Evolutionary conservation across 92 coral and sea anemone genomes (phyloP).

Genomic region (Epizoanthus scotinus): DNA sequence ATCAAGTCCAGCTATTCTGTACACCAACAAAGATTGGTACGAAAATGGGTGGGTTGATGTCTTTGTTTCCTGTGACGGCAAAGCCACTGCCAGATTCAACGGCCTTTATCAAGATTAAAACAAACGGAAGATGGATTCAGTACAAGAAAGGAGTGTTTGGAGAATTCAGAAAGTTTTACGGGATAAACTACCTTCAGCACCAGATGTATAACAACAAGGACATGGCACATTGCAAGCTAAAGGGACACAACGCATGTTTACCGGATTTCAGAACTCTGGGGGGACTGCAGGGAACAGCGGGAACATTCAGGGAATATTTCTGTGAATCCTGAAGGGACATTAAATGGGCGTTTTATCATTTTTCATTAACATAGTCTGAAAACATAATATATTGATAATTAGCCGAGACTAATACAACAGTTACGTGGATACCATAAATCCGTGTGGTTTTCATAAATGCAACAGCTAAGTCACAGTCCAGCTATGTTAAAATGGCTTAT

Average conservation of each 20-base stretch:
- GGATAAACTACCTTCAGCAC: conserved; percentile 20
- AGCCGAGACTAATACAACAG: too few relatives aligned
- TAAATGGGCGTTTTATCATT: too few relatives aligned
- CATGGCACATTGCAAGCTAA: neutral
- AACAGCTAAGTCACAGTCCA: too few relatives aligned
- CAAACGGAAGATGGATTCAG: conserved; percentile 10
- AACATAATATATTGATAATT: too few relatives aligned
- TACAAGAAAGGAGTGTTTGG: neutral
- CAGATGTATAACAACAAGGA: neutral
- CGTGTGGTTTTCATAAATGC: too few relatives aligned
- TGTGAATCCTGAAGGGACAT: neutral
- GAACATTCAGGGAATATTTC: neutral
- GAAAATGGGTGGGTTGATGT: conserved; percentile 45
- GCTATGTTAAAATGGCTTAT: too few relatives aligned
- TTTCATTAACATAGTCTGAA: too few relatives aligned
- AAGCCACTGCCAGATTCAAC: neutral
- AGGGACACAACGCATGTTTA: conserved; percentile 3
- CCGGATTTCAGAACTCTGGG: neutral
- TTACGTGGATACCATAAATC: too few relatives aligned
- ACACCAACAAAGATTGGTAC: conserved; percentile 21
- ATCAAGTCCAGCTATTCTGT: conserved; percentile 44
- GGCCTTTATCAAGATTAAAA: conserved; percentile 15
- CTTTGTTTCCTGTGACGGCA: neutral
- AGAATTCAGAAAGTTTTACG: neutral
- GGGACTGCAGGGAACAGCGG: neutral